phyloP scores from a whole-genome alignment of 2,888 invertebrate genomes.

The Oscheius sp. region DNA sequence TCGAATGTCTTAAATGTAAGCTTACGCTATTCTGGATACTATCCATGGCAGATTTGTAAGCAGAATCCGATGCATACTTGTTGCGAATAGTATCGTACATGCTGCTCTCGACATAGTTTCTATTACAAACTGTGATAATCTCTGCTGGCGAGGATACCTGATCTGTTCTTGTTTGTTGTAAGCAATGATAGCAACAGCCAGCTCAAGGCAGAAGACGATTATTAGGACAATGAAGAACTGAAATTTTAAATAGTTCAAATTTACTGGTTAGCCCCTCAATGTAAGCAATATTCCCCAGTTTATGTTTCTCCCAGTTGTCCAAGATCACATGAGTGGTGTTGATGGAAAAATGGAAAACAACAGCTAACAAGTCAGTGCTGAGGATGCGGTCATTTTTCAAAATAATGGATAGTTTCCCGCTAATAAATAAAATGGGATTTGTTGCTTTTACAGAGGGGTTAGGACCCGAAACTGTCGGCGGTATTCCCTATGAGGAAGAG shows the following conservation, averaged over 20 bases:
- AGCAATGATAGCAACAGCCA: constrained; percentile 84
- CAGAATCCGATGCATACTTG: constrained; percentile 77
- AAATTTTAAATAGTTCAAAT: constrained; percentile 49
- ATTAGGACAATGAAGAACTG: constrained; percentile 85
- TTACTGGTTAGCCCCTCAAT: neutral
- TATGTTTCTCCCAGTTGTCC: constrained; percentile 1
- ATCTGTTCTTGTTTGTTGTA: constrained; percentile 79
- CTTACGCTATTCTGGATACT: constrained; percentile 79
- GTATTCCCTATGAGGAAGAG: no score
- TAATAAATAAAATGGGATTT: no score
- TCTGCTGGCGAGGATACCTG: constrained; percentile 10
- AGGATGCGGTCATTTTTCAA: no score
- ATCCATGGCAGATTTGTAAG: constrained; percentile 80
- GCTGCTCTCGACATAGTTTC: constrained; percentile 79
- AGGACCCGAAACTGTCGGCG: no score
- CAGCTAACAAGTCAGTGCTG: no score
- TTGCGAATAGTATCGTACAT: constrained; percentile 80
- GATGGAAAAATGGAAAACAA: neutral
- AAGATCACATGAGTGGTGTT: neutral
- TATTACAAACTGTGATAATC: constrained; percentile 55
- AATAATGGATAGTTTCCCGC: no score
- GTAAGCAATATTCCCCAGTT: neutral
- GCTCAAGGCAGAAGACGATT: constrained; percentile 83
- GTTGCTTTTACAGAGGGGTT: no score
- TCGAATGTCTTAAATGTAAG: neutral